Evolutionary conservation across 2,797 vertebrate genomes (phyloP).

Genomic region (Trachops cirrhosus): DNA sequence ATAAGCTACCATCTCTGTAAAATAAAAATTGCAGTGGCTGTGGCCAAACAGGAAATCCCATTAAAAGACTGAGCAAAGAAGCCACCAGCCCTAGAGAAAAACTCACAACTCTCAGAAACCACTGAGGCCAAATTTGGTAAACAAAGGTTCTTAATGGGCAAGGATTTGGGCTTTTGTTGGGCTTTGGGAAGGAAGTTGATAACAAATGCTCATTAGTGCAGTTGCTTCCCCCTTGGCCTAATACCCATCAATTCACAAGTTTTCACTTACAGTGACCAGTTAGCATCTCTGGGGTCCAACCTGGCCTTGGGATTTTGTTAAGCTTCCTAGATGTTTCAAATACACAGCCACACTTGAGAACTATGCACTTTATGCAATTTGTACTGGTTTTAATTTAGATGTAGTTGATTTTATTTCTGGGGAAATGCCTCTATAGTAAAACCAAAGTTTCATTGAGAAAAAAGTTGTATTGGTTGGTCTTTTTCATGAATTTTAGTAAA

Average conservation of each 20-base stretch:
- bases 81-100: background rate
- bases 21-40: constrained; percentile 12
- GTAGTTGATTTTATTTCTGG: background rate
- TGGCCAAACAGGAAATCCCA: constrained; percentile 10
- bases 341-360: background rate
- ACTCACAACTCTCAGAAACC: background rate
- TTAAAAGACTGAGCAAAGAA: background rate
- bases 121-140: background rate
- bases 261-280: background rate
- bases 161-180: background rate
- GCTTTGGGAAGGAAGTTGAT: background rate
- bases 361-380: background rate
- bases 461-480: background rate
- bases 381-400: background rate
- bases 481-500: background rate
- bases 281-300: background rate
- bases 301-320: background rate
- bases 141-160: background rate
- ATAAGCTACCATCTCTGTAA: background rate
- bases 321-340: background rate
- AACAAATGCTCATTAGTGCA: background rate
- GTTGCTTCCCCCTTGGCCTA: background rate
- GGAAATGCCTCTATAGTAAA: background rate
- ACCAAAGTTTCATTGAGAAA: background rate
- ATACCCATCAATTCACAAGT: background rate